Conservation (phyloP, 2,888 invertebrate species). For the Melolontha melolontha region DNA sequence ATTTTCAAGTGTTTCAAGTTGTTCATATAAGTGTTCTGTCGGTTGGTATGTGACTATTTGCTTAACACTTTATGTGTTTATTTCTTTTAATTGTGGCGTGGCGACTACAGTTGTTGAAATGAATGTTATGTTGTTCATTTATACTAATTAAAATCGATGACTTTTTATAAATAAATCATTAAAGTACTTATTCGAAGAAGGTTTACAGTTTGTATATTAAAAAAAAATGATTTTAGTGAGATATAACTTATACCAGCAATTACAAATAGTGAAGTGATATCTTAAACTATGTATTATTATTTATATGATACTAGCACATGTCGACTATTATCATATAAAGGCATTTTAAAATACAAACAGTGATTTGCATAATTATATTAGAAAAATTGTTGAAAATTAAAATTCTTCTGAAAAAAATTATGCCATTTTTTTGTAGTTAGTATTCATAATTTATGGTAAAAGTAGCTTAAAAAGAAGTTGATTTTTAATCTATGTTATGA, state of each 20-base stretch:
- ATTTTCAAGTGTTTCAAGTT: conserved; percentile 16
- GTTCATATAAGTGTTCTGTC: conserved; percentile 7
- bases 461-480: no score
- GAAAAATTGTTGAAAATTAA: no score
- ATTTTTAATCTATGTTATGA: no score
- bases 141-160: conserved; percentile 13
- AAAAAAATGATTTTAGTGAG: not conserved
- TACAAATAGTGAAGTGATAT: conserved; percentile 11
- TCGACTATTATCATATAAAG: not conserved
- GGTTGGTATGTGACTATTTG: conserved; percentile 21
- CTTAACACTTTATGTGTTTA: conserved; percentile 15
- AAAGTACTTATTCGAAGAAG: no score
- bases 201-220: conserved; percentile 1
- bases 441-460: no score
- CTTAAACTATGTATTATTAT: not conserved
- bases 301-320: not conserved
- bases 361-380: no score
- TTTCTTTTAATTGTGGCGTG: conserved; percentile 15
- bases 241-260: conserved; percentile 5
- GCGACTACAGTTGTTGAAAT: not conserved
- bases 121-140: not conserved
- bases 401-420: no score
- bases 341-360: not conserved
- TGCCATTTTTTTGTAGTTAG: no score
- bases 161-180: conserved; percentile 9